Percentiles rank a stretch among this genome's conserved stretches.
Evolutionary conservation across 2,888 invertebrate genomes (phyloP).

Genomic region (Himalopsyche kuldschensis): DNA sequence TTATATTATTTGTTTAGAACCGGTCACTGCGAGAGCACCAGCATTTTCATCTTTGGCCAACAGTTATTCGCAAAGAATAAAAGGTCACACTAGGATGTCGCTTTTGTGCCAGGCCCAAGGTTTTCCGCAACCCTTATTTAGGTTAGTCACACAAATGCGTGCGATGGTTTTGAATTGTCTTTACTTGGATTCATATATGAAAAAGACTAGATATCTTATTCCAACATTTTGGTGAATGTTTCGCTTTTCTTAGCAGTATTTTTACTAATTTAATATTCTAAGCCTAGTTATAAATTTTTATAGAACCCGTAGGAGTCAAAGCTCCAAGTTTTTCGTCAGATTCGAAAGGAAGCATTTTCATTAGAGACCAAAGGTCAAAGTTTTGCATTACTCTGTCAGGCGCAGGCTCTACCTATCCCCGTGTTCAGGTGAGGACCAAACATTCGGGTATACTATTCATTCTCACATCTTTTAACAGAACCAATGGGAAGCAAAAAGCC

Average conservation of each 20-base stretch:
- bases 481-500: conserved; percentile 62
- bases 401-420: conserved; percentile 66
- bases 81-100: conserved; percentile 51
- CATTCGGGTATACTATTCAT: neutral
- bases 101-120: conserved; percentile 62
- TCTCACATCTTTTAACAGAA: conserved; percentile 47
- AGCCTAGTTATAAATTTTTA: conserved; percentile 41
- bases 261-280: neutral
- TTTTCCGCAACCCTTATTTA: conserved; percentile 68
- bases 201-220: neutral
- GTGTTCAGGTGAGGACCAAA: conserved; percentile 61
- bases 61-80: conserved; percentile 56
- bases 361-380: conserved; percentile 59
- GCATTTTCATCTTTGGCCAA: conserved; percentile 57
- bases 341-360: conserved; percentile 66
- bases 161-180: too few relatives aligned
- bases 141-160: conserved; percentile 52
- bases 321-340: conserved; percentile 65
- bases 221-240: neutral
- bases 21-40: conserved; percentile 57
- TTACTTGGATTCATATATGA: too few relatives aligned
- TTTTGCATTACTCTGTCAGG: conserved; percentile 66
- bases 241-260: neutral
- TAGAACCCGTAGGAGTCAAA: conserved; percentile 67
- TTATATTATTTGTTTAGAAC: conserved; percentile 46